Percentiles rank a stretch among this genome's conserved stretches.
These are phyloP conservation scores for Clunio marinus DNA, from an alignment of 2,888 invertebrate species.

Conservation along the genomic window DNA sequence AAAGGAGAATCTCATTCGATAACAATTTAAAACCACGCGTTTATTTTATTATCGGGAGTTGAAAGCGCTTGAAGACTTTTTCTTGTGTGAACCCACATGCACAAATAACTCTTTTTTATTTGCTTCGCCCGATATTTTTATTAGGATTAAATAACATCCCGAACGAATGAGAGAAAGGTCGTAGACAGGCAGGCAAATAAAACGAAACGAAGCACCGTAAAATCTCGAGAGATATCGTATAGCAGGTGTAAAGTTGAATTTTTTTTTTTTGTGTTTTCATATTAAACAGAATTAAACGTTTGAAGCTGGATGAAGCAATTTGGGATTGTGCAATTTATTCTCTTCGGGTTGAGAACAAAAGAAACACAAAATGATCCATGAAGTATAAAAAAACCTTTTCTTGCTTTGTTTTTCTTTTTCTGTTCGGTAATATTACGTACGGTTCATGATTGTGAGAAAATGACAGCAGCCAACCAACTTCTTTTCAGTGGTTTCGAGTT, in stretches of 20 bases:
- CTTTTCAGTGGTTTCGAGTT: too few species aligned
- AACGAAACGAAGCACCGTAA: neutral
- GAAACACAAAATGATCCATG: constrained; percentile 20
- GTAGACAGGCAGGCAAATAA: constrained; percentile 12
- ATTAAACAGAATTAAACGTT: constrained; percentile 34
- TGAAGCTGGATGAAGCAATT: constrained; percentile 7
- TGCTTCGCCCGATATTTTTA: neutral
- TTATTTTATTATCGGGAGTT: neutral
- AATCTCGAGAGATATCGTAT: neutral
- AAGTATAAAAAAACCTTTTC: constrained; percentile 11
- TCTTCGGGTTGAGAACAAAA: constrained; percentile 11
- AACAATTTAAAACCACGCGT: neutral
- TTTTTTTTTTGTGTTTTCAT: constrained; percentile 15
- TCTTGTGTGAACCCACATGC: neutral
- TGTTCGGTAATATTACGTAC: neutral
- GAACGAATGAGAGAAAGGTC: constrained; percentile 12
- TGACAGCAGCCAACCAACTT: too few species aligned
- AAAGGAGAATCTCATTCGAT: neutral
- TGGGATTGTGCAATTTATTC: neutral
- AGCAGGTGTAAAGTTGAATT: constrained; percentile 37
- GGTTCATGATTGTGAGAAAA: constrained; percentile 5
- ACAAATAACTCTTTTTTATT: constrained; percentile 10
- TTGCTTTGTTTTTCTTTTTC: neutral
- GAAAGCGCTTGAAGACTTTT: neutral
- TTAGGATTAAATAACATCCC: constrained; percentile 3